These are phyloP conservation scores for Ambastaia sidthimunki DNA, from an alignment of 2,797 vertebrate species.

Conservation along the genomic window DNA sequence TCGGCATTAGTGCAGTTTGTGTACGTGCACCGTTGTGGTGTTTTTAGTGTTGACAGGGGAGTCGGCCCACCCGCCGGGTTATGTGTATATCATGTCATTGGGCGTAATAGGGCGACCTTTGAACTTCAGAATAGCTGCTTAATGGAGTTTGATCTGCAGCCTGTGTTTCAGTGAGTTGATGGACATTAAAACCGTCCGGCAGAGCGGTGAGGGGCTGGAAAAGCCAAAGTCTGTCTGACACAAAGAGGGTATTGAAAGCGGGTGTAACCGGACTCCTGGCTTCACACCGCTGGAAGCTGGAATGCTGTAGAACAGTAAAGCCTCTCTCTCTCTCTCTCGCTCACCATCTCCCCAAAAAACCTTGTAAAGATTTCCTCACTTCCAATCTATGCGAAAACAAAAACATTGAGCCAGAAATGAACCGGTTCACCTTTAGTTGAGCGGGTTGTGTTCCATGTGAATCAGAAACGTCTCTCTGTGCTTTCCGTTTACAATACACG, in stretches of 20 bases:
- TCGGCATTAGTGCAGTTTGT: too few relatives aligned
- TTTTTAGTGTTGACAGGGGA: conserved; percentile 44
- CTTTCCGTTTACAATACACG: not conserved
- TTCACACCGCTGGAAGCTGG: conserved; percentile 40
- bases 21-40: too few relatives aligned
- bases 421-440: conserved; percentile 27
- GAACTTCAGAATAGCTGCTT: conserved; percentile 9
- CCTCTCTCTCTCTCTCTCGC: not conserved
- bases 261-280: conserved; percentile 52
- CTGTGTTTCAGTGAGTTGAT: conserved; percentile 38
- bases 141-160: conserved; percentile 14
- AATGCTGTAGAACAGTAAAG: conserved; percentile 52
- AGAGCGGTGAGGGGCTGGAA: not conserved
- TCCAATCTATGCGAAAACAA: conserved; percentile 34
- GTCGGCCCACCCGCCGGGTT: conserved; percentile 42
- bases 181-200: conserved; percentile 27
- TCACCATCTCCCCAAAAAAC: conserved; percentile 16
- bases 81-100: conserved; percentile 33
- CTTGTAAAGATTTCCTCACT: conserved; percentile 41
- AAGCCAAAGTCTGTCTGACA: conserved; percentile 31
- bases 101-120: conserved; percentile 23
- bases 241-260: conserved; percentile 58
- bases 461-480: not conserved
- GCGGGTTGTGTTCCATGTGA: not conserved
- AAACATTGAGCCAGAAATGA: conserved; percentile 11